These are phyloP conservation scores for Chloromyia formosa DNA, from an alignment of 2,888 invertebrate species.

Conservation along the genomic window DNA sequence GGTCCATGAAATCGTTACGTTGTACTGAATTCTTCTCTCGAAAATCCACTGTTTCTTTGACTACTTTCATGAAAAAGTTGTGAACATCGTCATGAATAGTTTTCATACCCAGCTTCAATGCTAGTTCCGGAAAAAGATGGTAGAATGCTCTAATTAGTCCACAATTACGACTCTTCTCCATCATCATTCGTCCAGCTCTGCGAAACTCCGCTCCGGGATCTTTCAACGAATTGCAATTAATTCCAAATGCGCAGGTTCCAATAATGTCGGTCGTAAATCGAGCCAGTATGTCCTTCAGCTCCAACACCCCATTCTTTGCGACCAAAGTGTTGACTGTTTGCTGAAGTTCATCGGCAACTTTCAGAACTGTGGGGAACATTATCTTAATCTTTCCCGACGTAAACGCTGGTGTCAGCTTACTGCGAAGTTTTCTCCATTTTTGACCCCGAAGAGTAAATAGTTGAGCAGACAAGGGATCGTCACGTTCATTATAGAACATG, in stretches of 20 bases:
- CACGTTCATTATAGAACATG: slow-evolving; percentile 56
- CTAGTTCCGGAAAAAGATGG: not conserved
- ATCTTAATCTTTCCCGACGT: slow-evolving; percentile 55
- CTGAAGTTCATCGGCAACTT: slow-evolving; percentile 55
- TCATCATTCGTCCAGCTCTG: slow-evolving; percentile 52
- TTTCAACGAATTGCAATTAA: slow-evolving; percentile 64
- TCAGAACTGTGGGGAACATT: slow-evolving; percentile 54
- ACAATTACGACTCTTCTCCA: slow-evolving; percentile 29
- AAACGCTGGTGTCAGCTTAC: slow-evolving; percentile 56
- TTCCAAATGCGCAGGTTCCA: slow-evolving; percentile 65
- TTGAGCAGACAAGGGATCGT: slow-evolving; percentile 62
- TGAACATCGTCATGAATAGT: slow-evolving; percentile 54
- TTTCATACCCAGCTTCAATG: slow-evolving; percentile 47
- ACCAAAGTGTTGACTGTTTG: slow-evolving; percentile 29
- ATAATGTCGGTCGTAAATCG: slow-evolving; percentile 66
- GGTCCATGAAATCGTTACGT: slow-evolving; percentile 66
- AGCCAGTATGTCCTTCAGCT: slow-evolving; percentile 63
- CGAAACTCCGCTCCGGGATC: slow-evolving; percentile 61
- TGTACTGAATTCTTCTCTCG: slow-evolving; percentile 59
- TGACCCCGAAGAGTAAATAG: slow-evolving; percentile 62
- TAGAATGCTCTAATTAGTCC: not conserved
- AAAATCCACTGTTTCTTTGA: slow-evolving; percentile 60
- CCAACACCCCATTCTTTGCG: slow-evolving; percentile 56
- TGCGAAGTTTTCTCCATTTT: slow-evolving; percentile 60
- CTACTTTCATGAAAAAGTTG: slow-evolving; percentile 57